Percentiles rank a stretch among this genome's conserved stretches.
These are phyloP conservation scores for Sycophila texana DNA, from an alignment of 2,888 invertebrate genomes.

Conservation along the genomic window DNA sequence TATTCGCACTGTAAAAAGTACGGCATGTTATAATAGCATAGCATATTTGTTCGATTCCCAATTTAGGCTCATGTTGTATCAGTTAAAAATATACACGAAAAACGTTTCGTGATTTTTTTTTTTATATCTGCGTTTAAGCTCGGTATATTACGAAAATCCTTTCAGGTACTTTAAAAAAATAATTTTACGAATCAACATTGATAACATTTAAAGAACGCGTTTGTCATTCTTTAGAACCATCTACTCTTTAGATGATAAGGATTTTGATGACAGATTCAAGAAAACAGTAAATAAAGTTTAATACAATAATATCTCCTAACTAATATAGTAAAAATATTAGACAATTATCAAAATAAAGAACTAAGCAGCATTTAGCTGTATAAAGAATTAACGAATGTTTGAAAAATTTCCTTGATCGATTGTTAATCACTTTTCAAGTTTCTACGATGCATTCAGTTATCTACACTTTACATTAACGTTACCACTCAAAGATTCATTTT, in stretches of 20 bases:
- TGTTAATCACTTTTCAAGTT: too few species aligned
- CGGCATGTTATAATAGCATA: slow-evolving; percentile 23
- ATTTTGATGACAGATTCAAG: slow-evolving; percentile 1
- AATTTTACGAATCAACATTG: slow-evolving; percentile 33
- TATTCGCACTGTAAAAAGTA: slow-evolving; percentile 39
- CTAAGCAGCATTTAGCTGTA: background rate
- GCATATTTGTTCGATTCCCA: slow-evolving; percentile 36
- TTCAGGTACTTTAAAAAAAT: slow-evolving; percentile 53
- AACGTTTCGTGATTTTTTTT: slow-evolving; percentile 15
- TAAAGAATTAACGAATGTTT: background rate
- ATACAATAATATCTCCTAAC: slow-evolving; percentile 9
- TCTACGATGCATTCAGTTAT: too few species aligned
- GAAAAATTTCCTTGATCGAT: too few species aligned
- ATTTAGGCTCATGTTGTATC: slow-evolving; percentile 45
- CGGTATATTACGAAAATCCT: slow-evolving; percentile 44
- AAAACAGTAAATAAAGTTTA: slow-evolving; percentile 19
- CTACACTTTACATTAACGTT: too few species aligned
- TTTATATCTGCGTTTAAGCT: slow-evolving; percentile 54
- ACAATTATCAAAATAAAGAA: background rate
- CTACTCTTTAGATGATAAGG: background rate
- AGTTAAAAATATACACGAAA: slow-evolving; percentile 52
- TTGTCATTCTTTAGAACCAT: background rate
- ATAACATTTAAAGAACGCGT: slow-evolving; percentile 28
- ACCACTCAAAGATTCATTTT: too few species aligned
- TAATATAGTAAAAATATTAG: background rate